Conservation (phyloP, 2,888 invertebrate species). For the Arrhopalites spinosus region DNA sequence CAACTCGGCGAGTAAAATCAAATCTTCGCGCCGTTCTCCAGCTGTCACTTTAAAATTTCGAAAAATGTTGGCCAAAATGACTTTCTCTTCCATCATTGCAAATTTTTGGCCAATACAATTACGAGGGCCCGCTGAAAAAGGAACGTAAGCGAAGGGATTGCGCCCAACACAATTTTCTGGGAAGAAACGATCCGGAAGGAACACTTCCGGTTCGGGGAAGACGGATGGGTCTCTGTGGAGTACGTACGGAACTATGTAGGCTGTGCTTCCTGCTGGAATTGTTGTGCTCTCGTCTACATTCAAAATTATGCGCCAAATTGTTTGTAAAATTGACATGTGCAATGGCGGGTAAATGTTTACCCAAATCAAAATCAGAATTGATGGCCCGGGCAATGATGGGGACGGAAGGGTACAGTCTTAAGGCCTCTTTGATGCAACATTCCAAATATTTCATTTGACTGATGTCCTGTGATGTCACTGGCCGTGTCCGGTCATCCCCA, state of each 20-base stretch:
- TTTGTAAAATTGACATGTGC: neutral
- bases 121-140: conserved; percentile 40
- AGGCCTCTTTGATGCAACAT: conserved; percentile 60
- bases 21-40: conserved; percentile 65
- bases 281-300: neutral
- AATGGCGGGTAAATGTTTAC: conserved; percentile 31
- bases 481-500: conserved; percentile 59
- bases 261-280: neutral
- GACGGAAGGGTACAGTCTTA: conserved; percentile 60
- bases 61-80: conserved; percentile 65
- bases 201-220: conserved; percentile 37
- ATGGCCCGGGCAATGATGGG: conserved; percentile 58
- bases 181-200: conserved; percentile 37
- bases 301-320: neutral
- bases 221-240: conserved; percentile 34
- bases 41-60: conserved; percentile 65
- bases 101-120: conserved; percentile 62
- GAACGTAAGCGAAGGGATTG: conserved; percentile 37
- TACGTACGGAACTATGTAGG: conserved; percentile 18
- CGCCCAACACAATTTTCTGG: conserved; percentile 26
- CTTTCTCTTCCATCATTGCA: conserved; percentile 66
- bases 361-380: conserved; percentile 57
- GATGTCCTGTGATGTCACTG: conserved; percentile 61
- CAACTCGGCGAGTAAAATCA: conserved; percentile 66
- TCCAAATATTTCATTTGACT: conserved; percentile 59